Evolutionary conservation across 2,113 vertebrate genomes (phyloP), one percentile per base, ranked within the genome.

Genomic region (Psilopogon haemacephalus): DNA sequence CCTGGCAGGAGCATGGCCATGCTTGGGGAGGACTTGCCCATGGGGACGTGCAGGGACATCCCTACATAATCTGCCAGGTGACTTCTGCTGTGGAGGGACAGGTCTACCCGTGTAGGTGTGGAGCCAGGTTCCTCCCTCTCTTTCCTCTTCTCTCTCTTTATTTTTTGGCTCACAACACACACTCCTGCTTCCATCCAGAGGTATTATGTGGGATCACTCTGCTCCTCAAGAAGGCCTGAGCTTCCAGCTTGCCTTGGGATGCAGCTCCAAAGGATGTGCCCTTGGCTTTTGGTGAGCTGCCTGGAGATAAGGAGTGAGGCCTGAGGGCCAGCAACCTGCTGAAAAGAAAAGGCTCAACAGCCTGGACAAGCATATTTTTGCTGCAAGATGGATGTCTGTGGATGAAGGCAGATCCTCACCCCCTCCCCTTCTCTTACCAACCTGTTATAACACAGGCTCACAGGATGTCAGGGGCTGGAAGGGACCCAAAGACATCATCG

Each of bases 171-270:
- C 88, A 88, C 74, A 87, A 56, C 38, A 37, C 2, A 6, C 69
- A 68, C 86, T 93, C 84, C 95, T 95, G 95, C 92, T 97, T 94
- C 91, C 73, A 84, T 89, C 91, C 91, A 88, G 26, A 44, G 73
- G 23, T 92, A 94, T 96, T 89, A 93, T 55, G 69, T 54, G 71
- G 65, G 55, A 89, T 92, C 79, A 64, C 38, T 86, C 55, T 58
- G 93, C 82, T 50, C 89, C 62, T 56, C 17, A 71, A 78, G 68
- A 64, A 87, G 78, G 84, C n/a, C 86, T 37, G 63, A 69, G 37
- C 76, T 85, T 78, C 60, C 76, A 83, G 71, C 4, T 3, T 82
- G 67, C 58, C 35, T 28, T 0, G 1, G 76, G 93, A 44, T 0
- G 0, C 40, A 64, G 73, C 37, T 88, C 65, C 54, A 16, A 68